phyloP scores from a whole-genome alignment of 2,113 vertebrate genomes.

The Syrmaticus mikado region DNA sequence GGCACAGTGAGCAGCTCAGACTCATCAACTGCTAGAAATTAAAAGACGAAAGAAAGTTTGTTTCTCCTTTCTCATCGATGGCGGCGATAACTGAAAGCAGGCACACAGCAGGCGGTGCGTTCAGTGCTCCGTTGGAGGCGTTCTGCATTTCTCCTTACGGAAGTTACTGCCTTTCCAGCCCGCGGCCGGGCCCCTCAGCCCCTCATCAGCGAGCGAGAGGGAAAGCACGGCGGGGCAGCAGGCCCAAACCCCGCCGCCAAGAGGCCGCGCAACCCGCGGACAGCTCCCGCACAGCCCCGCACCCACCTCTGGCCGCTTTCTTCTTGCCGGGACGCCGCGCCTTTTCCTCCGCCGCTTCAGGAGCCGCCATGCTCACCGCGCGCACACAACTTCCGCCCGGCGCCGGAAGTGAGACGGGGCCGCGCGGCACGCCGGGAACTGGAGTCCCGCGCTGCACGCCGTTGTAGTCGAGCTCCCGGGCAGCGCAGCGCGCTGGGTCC shows the following conservation, averaged over 20 bases:
- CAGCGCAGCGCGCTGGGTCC: no score
- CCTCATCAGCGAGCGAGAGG: not conserved
- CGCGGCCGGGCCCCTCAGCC: no score
- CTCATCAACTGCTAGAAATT: constrained; percentile 68
- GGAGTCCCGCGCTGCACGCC: not conserved
- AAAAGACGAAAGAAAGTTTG: not conserved
- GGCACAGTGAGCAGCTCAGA: constrained; percentile 91
- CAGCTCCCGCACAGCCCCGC: no score
- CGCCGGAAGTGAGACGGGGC: not conserved
- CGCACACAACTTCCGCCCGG: not conserved
- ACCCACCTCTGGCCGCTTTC: not conserved
- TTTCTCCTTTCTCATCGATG: not conserved
- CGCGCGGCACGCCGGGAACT: not conserved
- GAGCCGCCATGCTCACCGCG: constrained; percentile 16
- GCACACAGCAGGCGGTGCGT: not conserved
- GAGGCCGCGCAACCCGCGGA: no score
- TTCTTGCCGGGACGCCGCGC: not conserved
- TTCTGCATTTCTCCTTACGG: not conserved
- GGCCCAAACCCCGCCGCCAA: no score
- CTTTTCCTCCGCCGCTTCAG: rapidly evolving
- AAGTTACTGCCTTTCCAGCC: not conserved
- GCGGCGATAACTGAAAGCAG: not conserved
- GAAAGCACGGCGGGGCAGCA: not conserved
- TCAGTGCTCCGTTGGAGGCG: rapidly evolving
- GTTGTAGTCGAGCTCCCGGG: not conserved